Base-by-base conservation (phyloP, 2,113 vertebrate species). In the Amphiprion percula region DNA sequence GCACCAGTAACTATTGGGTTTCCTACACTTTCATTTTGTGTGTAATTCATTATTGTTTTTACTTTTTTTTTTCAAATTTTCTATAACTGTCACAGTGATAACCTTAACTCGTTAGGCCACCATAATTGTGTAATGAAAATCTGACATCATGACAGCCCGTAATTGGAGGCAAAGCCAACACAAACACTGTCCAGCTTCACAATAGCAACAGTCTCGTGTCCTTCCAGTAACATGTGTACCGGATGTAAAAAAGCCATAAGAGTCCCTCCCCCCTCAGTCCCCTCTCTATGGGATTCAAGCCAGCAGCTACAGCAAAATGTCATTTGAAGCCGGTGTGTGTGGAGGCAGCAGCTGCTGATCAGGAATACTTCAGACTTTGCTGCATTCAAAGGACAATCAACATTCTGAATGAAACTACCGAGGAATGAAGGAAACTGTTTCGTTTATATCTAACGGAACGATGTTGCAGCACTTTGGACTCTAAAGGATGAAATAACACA, bases 281-380 rank as follows among this genome's bases (percentile, higher is more conserved):
- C 76, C 82, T 68, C 46, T 77, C 30, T 6, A 37, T 83, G 77
- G 76, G 79, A 78, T 50, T 41, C 30, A 26, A 61, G 77, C 79
- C 88, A 89, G 74, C 87, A 87, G 80, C 87, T 83, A 79, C 74
- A 84, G 50, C 84, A 82, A 75, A 85, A 74, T 89, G 88, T 79
- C 84, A 92, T 90, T 87, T 88, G 84, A 90, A 87, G 82, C 91
- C 39, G 16, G 79, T 49, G 80, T 79, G 84, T 79, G 80, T 84
- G 74, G 80, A 86, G 65, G 59, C 85, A 88, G 84, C 85, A 88
- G 89, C 92, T 91, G 88, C 83, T 84, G 30, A 82, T 77, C 80
- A 74, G 37, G 74, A 90, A 88, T 81, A 84, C 80, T 81, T 77
- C 52, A 87, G 64, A 21, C 76, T 75, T 44, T 71, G 47, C 74